Percentiles rank a stretch among this genome's conserved stretches.
Evolutionary conservation across 1,140 invertebrate species (phyloP).

Genomic region (Leptestheria dahalacensis): DNA sequence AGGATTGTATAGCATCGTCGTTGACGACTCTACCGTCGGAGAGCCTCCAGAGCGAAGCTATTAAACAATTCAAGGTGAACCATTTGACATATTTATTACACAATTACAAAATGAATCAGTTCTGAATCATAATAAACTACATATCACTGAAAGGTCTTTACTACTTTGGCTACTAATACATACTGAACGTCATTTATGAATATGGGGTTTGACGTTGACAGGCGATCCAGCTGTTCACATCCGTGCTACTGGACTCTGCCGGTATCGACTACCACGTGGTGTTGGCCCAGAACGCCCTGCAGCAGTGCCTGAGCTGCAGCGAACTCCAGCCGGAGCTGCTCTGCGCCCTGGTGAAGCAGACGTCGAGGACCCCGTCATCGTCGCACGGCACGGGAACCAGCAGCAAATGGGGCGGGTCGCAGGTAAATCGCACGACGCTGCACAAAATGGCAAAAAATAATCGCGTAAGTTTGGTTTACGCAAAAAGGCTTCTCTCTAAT

Average conservation of each 20-base stretch:
- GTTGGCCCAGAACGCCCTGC: constrained; percentile 81
- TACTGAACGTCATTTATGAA: too few relatives aligned
- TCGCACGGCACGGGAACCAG: constrained; percentile 30
- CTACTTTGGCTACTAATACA: too few relatives aligned
- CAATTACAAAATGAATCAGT: too few relatives aligned
- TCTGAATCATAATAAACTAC: too few relatives aligned
- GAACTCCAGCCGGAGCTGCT: constrained; percentile 85
- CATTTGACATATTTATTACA: too few relatives aligned
- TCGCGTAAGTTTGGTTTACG: neutral
- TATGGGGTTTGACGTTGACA: constrained; percentile 30
- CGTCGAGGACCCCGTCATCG: constrained; percentile 53
- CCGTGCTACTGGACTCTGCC: constrained; percentile 79
- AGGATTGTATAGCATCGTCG: constrained; percentile 69
- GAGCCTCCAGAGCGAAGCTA: constrained; percentile 67
- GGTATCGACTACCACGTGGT: constrained; percentile 92
- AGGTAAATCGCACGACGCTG: constrained; percentile 14
- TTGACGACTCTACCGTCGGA: constrained; percentile 73
- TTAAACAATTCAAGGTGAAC: constrained; percentile 85
- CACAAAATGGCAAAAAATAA: constrained; percentile 9
- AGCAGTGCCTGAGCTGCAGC: constrained; percentile 70
- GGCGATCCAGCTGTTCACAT: constrained; percentile 88
- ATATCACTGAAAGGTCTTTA: too few relatives aligned
- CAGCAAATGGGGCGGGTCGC: constrained; percentile 12
- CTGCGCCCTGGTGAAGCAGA: constrained; percentile 81
- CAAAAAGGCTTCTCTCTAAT: too few relatives aligned